phyloP scores from a whole-genome alignment of 2,797 vertebrate species.

The Onychomys leucogaster region DNA sequence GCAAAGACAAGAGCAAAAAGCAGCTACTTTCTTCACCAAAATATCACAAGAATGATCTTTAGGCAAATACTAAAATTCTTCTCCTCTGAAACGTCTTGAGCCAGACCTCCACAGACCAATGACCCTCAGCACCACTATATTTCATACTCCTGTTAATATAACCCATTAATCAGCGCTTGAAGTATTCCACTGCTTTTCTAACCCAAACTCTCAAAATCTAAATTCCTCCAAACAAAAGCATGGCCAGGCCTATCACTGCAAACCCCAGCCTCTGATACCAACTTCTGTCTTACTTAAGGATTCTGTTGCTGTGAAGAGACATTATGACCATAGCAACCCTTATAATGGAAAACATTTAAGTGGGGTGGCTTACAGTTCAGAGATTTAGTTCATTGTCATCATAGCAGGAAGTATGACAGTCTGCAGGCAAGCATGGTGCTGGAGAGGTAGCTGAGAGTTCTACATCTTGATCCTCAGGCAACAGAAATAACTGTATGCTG shows the following conservation, averaged over 20 bases:
- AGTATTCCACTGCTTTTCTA: background rate
- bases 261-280: background rate
- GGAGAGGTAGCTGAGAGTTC: background rate
- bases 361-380: background rate
- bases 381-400: background rate
- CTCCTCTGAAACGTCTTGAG: background rate
- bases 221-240: background rate
- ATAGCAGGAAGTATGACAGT: background rate
- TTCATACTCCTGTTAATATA: background rate
- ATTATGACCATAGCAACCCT: background rate
- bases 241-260: background rate
- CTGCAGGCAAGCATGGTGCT: background rate
- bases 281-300: too few species aligned
- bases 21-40: background rate
- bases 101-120: background rate
- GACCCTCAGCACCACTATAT: background rate
- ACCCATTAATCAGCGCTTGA: background rate
- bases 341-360: background rate
- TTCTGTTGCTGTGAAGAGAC: background rate
- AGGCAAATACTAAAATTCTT: background rate
- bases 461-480: background rate
- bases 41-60: background rate
- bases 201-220: background rate
- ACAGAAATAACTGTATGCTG: background rate
- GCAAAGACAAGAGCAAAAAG: background rate